These are phyloP conservation scores for Protonemura montana DNA, from an alignment of 2,888 invertebrate species.

Conservation along the genomic window DNA sequence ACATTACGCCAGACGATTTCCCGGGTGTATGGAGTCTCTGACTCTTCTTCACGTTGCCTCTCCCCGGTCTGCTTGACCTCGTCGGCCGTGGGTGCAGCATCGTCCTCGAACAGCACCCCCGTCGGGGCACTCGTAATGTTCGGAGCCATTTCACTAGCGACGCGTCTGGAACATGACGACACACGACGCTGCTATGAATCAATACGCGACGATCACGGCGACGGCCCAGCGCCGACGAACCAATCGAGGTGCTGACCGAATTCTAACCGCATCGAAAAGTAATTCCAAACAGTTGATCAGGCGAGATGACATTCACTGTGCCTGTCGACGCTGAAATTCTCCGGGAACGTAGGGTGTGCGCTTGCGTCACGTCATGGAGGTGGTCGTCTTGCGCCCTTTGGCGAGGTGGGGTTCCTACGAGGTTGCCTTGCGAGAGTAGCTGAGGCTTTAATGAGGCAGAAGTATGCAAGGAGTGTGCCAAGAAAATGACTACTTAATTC, in stretches of 20 bases:
- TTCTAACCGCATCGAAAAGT: constrained; percentile 32
- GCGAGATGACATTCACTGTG: constrained; percentile 19
- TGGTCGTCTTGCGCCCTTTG: background rate
- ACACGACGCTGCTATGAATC: background rate
- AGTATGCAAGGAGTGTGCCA: too few relatives aligned
- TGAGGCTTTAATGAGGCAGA: too few relatives aligned
- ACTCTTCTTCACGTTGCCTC: constrained; percentile 7
- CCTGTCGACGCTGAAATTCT: background rate
- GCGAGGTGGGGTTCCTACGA: too few relatives aligned
- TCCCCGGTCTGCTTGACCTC: background rate
- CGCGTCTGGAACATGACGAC: constrained; percentile 18
- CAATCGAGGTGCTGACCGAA: background rate
- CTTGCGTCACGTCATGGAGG: constrained; percentile 16
- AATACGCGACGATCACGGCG: background rate
- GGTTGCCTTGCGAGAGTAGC: too few relatives aligned
- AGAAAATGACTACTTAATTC: too few relatives aligned
- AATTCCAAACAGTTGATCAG: constrained; percentile 32
- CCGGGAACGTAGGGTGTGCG: background rate
- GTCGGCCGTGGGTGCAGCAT: constrained; percentile 49
- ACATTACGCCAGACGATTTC: constrained; percentile 84
- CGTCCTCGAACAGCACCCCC: constrained; percentile 58
- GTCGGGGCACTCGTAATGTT: constrained; percentile 59
- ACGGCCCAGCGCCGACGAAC: background rate
- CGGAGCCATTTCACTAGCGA: constrained; percentile 58
- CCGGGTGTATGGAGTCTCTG: constrained; percentile 50